Evolutionary conservation across 2,888 invertebrate genomes (phyloP).

Genomic region (Lasioglossum pauxillum): DNA sequence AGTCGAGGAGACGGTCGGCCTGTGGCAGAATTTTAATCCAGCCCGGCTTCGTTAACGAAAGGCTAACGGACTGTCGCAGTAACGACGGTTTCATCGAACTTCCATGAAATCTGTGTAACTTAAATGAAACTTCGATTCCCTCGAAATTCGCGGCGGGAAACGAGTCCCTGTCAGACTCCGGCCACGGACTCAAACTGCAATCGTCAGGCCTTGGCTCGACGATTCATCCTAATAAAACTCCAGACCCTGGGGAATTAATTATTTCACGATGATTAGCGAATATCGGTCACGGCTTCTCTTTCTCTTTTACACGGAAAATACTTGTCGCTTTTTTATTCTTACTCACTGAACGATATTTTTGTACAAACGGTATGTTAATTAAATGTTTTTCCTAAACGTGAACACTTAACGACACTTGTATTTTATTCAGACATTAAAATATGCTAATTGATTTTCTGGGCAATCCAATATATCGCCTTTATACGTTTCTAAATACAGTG

Average conservation of each 20-base stretch:
- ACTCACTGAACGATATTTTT: neutral
- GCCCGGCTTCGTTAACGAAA: constrained; percentile 19
- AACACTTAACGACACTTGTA: too few species aligned
- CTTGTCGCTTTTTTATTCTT: neutral
- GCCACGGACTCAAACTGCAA: constrained; percentile 6
- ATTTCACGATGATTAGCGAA: constrained; percentile 1
- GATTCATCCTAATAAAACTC: neutral
- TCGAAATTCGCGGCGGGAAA: constrained; percentile 14
- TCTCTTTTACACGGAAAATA: neutral
- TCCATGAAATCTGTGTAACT: constrained; percentile 23
- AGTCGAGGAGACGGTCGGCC: constrained; percentile 3
- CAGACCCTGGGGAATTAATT: neutral
- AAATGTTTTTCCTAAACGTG: neutral
- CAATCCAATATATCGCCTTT: neutral
- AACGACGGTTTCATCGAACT: constrained; percentile 27
- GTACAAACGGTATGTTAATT: neutral
- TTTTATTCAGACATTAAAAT: too few species aligned
- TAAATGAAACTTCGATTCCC: constrained; percentile 24
- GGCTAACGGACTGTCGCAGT: constrained; percentile 13
- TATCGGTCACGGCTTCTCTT: neutral
- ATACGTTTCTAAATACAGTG: neutral
- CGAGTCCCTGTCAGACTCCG: neutral
- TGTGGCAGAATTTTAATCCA: constrained; percentile 26
- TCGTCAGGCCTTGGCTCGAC: neutral
- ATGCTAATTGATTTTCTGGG: neutral